Percentiles rank a stretch among this genome's conserved stretches.
phyloP scores from a whole-genome alignment of 1,140 invertebrate genomes.

The Leguminivora glycinivorella region DNA sequence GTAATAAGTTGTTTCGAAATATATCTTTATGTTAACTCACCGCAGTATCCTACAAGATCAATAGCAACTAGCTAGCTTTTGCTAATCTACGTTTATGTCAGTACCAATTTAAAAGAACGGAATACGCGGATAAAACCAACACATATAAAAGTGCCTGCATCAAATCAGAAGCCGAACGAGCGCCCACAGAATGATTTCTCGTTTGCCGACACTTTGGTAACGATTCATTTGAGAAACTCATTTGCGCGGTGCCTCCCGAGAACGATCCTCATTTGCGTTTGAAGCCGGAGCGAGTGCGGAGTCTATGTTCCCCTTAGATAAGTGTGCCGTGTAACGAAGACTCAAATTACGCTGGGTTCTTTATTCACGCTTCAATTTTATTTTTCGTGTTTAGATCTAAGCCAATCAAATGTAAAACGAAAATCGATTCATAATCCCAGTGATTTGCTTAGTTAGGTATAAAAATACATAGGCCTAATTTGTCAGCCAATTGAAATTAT shows the following conservation, averaged over 20 bases:
- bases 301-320: conserved; percentile 17
- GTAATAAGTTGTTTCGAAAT: too few relatives aligned
- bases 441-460: too few relatives aligned
- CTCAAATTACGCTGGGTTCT: conserved; percentile 15
- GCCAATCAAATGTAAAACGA: too few relatives aligned
- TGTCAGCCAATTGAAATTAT: too few relatives aligned
- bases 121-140: neutral
- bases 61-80: too few relatives aligned
- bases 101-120: neutral
- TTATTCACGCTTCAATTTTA: neutral
- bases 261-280: conserved; percentile 62
- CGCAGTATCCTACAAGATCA: too few relatives aligned
- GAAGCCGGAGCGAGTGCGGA: conserved; percentile 38
- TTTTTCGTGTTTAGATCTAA: too few relatives aligned
- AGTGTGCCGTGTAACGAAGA: conserved; percentile 16
- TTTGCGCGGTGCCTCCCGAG: conserved; percentile 55
- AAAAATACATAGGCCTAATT: too few relatives aligned
- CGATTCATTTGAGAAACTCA: conserved; percentile 69
- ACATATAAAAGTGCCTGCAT: conserved; percentile 37
- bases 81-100: too few relatives aligned
- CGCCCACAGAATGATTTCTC: conserved; percentile 52
- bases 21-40: too few relatives aligned
- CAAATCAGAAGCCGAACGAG: conserved; percentile 54
- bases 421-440: too few relatives aligned
- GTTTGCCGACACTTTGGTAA: conserved; percentile 56